Evolutionary conservation across 2,113 vertebrate genomes (phyloP).

Genomic region (Cyphomyrus plagiostoma): DNA sequence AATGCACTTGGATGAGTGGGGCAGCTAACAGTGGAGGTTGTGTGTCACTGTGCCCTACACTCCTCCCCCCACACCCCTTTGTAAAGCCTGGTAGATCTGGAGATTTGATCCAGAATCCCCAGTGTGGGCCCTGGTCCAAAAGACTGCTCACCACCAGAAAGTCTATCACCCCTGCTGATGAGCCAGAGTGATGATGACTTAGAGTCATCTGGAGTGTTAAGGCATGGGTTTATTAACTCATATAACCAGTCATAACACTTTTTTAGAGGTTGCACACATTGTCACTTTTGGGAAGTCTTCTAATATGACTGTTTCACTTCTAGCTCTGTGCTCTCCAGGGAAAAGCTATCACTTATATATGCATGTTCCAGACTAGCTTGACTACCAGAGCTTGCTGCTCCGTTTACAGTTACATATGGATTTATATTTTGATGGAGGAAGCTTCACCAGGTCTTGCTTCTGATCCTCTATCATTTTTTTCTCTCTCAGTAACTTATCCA

Average conservation of each 20-base stretch:
- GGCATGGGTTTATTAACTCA: background rate
- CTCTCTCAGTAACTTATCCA: background rate
- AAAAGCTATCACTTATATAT: conserved; percentile 44
- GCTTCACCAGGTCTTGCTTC: background rate
- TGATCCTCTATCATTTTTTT: background rate
- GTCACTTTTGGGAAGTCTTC: background rate
- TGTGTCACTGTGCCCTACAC: background rate
- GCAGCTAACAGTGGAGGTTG: background rate
- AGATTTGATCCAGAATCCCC: conserved; percentile 42
- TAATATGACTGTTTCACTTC: conserved; percentile 26
- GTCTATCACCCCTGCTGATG: conserved; percentile 53
- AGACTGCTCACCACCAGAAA: conserved; percentile 43
- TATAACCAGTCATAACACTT: background rate
- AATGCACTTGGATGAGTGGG: background rate
- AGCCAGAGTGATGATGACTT: background rate
- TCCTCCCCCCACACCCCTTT: too few species aligned
- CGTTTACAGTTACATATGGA: background rate
- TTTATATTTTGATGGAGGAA: background rate
- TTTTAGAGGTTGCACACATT: background rate
- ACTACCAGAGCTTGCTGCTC: conserved; percentile 3
- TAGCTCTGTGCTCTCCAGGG: conserved; percentile 23
- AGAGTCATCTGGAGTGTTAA: background rate
- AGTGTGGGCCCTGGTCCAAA: conserved; percentile 38
- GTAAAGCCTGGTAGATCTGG: background rate
- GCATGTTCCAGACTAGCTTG: conserved; percentile 42